Evolutionary conservation across 2,888 invertebrate species (phyloP), one percentile per base, ranked within the genome.

Genomic region (Andrena camellia): DNA sequence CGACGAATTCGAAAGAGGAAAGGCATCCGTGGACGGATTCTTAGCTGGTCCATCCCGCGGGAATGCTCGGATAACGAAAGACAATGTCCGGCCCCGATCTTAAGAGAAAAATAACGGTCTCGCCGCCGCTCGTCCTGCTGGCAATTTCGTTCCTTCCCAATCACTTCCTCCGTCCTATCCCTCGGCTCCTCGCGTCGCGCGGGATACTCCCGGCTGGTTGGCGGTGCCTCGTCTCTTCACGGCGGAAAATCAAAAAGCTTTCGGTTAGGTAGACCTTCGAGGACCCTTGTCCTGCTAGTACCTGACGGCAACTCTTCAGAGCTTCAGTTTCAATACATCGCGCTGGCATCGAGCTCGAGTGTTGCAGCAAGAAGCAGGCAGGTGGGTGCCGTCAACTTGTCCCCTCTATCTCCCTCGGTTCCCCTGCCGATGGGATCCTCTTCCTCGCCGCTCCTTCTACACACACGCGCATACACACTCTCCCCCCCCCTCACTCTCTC

Each of bases 251-350:
- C 81, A 84, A 84, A 85, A 88, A 86, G 87, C 86, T 86, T 83
- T 87, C 79, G 81, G 86, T 84, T 83, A 85, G 83, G 82, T 86
- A 84, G 85, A 82, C 66, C 81, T 76, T 90, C 85, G 83, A 90
- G 90, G 79, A 81, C 85, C 83, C 90, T 90, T 86, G 79, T 88
- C 74, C 78, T 84, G 77, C 75, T 83, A 83, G 81, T 84, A 86
- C 82, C 85, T 84, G 83, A 89, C 84, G 81, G 74, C 78, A 63
- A 79, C 81, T 86, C 88, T 86, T 83, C 81, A 79, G 42, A 42
- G 81, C 78, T 68, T 82, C 83, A 68, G 82, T 86, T 86, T 87
- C 88, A 86, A 89, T 88, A 84, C 81, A 83, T 79, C 64, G 82
- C 63, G 81, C 84, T 77, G 82, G 78, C 81, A 87, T 87, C 86